A percentile compares a stretch with the other conserved stretches of the same genome.
phyloP scores from a whole-genome alignment of 2,888 invertebrate species.

The Gymnoscelis rufifasciata region DNA sequence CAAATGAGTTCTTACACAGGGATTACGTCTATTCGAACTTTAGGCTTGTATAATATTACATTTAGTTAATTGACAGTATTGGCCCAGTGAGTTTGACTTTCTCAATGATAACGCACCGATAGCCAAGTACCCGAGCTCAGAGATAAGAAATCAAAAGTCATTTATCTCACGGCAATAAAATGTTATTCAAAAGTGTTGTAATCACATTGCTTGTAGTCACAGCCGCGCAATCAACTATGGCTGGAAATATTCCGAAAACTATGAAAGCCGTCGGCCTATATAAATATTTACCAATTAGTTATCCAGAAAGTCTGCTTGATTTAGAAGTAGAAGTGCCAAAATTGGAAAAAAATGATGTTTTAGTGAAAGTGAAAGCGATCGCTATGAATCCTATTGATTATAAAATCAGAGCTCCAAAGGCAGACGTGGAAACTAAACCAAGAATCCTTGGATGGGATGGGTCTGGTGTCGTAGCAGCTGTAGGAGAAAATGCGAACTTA shows the following conservation, averaged over 20 bases:
- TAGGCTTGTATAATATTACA: no score
- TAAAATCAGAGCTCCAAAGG: conserved; percentile 61
- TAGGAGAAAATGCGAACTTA: conserved; percentile 44
- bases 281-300: conserved; percentile 62
- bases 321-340: conserved; percentile 53
- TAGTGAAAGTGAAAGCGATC: conserved; percentile 64
- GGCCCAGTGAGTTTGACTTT: no score
- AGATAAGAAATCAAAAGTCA: conserved; percentile 11
- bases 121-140: no score
- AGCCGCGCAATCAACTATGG: conserved; percentile 25
- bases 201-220: conserved; percentile 1
- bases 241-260: conserved; percentile 47
- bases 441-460: conserved; percentile 67
- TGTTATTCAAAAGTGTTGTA: conserved; percentile 18
- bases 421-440: conserved; percentile 46
- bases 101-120: no score
- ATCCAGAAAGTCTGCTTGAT: conserved; percentile 55
- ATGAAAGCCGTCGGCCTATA: conserved; percentile 68
- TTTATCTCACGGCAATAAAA: conserved; percentile 2
- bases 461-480: conserved; percentile 56
- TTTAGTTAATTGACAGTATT: no score
- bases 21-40: no score
- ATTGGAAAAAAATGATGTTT: conserved; percentile 47
- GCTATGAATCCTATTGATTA: conserved; percentile 66
- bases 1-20: no score